phyloP scores from a whole-genome alignment of 1,140 invertebrate genomes.

The Piezodorus guildinii region DNA sequence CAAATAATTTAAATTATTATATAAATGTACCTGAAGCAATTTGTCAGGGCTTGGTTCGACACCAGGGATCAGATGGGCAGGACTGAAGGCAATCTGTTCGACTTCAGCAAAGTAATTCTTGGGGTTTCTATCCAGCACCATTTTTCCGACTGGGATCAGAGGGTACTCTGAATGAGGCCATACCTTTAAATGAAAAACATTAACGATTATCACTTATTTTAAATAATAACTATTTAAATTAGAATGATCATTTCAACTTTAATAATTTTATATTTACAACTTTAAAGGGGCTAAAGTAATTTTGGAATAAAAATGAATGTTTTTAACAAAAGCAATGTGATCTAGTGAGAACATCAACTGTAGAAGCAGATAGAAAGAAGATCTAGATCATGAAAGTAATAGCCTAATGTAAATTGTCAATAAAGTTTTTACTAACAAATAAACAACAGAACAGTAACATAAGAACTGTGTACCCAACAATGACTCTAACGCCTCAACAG shows the following conservation, averaged over 20 bases:
- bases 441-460: too few relatives aligned
- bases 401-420: too few relatives aligned
- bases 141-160: slow-evolving; percentile 78
- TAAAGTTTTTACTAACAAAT: too few relatives aligned
- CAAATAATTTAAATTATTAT: too few relatives aligned
- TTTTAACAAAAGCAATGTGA: too few relatives aligned
- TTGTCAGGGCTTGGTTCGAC: slow-evolving; percentile 89
- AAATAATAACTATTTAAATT: neutral
- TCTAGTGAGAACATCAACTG: too few relatives aligned
- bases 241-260: neutral
- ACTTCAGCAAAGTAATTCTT: slow-evolving; percentile 90
- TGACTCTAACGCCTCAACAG: too few relatives aligned
- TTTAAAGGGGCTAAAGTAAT: too few relatives aligned
- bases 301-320: too few relatives aligned
- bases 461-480: too few relatives aligned
- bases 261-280: neutral
- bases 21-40: slow-evolving; percentile 57
- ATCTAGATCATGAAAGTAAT: too few relatives aligned
- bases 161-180: slow-evolving; percentile 89
- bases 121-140: slow-evolving; percentile 81
- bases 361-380: too few relatives aligned
- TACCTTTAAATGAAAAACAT: slow-evolving; percentile 37
- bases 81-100: slow-evolving; percentile 90
- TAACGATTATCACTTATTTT: neutral
- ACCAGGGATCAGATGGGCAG: slow-evolving; percentile 81